Conservation (phyloP, 2,888 invertebrate genomes). For the Toxonevra muliebris region DNA sequence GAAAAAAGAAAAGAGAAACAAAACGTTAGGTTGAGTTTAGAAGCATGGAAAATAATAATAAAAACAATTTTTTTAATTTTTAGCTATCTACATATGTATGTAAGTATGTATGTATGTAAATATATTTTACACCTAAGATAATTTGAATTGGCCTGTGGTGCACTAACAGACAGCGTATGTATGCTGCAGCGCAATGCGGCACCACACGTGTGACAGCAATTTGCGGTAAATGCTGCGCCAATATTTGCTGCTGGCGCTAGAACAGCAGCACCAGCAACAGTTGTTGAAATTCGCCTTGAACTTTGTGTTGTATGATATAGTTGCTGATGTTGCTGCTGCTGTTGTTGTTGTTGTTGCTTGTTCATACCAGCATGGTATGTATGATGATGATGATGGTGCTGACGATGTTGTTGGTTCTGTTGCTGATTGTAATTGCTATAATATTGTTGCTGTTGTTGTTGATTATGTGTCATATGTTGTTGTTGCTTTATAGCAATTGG, state of each 20-base stretch:
- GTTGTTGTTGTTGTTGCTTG: constrained; percentile 20
- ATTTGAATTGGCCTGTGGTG: constrained; percentile 44
- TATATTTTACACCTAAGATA: constrained; percentile 37
- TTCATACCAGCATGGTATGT: constrained; percentile 13
- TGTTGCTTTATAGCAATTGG: constrained; percentile 49
- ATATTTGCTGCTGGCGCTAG: constrained; percentile 9
- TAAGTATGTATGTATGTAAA: no score
- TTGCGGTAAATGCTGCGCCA: constrained; percentile 25
- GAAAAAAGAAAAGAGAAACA: constrained; percentile 13
- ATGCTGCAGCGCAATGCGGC: constrained; percentile 33
- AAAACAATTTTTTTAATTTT: no score
- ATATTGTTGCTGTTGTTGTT: constrained; percentile 29
- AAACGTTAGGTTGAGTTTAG: not conserved
- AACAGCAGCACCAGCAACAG: constrained; percentile 38
- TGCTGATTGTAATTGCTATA: constrained; percentile 27
- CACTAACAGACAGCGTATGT: constrained; percentile 44
- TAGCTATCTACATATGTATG: no score
- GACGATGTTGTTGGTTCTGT: constrained; percentile 16
- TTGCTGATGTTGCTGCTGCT: constrained; percentile 29
- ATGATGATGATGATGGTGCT: constrained; percentile 31
- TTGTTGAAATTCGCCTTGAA: constrained; percentile 17
- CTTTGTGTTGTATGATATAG: constrained; percentile 13
- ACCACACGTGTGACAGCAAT: constrained; percentile 35
- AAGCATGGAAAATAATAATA: not conserved
- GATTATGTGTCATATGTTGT: constrained; percentile 24